Evolutionary conservation across 2,888 invertebrate genomes (phyloP).

Genomic region (Noctua comes): DNA sequence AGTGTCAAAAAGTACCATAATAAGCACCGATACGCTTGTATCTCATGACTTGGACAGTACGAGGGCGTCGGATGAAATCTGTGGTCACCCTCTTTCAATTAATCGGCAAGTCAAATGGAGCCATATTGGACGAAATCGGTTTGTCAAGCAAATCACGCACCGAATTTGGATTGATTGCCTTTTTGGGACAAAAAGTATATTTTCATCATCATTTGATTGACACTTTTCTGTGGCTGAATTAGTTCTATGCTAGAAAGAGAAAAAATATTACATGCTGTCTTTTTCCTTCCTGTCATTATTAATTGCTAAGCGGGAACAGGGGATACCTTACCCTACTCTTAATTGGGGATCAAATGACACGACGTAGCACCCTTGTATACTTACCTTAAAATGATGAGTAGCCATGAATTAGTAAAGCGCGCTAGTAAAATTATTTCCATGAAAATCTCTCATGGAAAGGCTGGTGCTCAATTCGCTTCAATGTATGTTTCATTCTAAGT

Average conservation of each 20-base stretch:
- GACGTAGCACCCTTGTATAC: background rate
- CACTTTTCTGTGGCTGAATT: constrained; percentile 11
- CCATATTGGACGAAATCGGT: constrained; percentile 75
- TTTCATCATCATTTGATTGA: constrained; percentile 29
- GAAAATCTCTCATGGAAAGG: background rate
- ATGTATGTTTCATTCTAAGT: constrained; percentile 28
- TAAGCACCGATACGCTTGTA: constrained; percentile 35
- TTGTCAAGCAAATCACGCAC: constrained; percentile 74
- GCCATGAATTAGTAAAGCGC: constrained; percentile 6
- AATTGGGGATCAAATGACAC: constrained; percentile 31
- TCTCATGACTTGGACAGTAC: constrained; percentile 44
- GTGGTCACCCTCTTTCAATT: constrained; percentile 81
- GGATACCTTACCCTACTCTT: constrained; percentile 4
- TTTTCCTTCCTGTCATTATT: constrained; percentile 7
- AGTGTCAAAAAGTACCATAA: background rate
- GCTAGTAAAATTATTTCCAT: background rate
- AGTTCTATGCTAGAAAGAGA: background rate
- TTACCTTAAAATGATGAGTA: constrained; percentile 25
- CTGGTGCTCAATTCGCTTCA: constrained; percentile 5
- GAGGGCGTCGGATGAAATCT: constrained; percentile 70
- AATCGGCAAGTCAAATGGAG: constrained; percentile 76
- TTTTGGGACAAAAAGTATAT: constrained; percentile 57
- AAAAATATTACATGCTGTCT: background rate
- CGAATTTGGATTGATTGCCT: constrained; percentile 71
- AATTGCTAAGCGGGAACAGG: background rate